Evolutionary conservation across 2,888 invertebrate species (phyloP).

Genomic region (Leptinotarsa peninsularis): DNA sequence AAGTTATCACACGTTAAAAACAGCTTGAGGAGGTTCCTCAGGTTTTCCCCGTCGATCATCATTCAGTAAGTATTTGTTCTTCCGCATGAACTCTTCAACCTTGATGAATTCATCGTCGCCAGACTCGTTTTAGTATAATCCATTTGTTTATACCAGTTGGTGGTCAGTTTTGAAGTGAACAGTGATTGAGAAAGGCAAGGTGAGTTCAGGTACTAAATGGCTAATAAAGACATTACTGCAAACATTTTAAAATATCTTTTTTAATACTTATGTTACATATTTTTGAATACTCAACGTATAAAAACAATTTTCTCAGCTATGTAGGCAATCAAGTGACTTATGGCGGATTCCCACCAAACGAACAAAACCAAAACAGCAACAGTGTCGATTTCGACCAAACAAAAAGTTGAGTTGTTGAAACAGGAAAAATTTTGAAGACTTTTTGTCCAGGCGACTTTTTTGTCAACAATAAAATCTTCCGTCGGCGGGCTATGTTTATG

Average conservation of each 20-base stretch:
- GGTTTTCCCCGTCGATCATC: slow-evolving; percentile 5
- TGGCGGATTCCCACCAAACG: no score
- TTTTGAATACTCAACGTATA: no score
- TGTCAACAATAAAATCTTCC: no score
- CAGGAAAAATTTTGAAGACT: no score
- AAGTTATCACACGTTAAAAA: not conserved
- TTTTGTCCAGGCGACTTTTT: no score
- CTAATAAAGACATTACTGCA: not conserved
- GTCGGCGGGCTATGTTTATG: no score
- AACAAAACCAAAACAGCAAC: no score
- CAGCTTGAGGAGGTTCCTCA: not conserved
- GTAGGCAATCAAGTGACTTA: no score
- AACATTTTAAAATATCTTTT: not conserved
- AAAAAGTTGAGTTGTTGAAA: no score
- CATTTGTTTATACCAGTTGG: not conserved
- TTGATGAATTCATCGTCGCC: slow-evolving; percentile 4
- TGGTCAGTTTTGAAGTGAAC: not conserved
- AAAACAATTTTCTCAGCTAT: no score
- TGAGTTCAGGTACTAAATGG: not conserved
- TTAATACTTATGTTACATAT: no score
- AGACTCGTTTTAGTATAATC: slow-evolving; percentile 11
- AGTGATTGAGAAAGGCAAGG: not conserved
- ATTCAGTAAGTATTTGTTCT: not conserved
- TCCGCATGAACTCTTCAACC: not conserved
- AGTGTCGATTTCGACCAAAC: no score